Evolutionary conservation across 2,797 vertebrate species (phyloP).

Genomic region (Anniella stebbinsi): DNA sequence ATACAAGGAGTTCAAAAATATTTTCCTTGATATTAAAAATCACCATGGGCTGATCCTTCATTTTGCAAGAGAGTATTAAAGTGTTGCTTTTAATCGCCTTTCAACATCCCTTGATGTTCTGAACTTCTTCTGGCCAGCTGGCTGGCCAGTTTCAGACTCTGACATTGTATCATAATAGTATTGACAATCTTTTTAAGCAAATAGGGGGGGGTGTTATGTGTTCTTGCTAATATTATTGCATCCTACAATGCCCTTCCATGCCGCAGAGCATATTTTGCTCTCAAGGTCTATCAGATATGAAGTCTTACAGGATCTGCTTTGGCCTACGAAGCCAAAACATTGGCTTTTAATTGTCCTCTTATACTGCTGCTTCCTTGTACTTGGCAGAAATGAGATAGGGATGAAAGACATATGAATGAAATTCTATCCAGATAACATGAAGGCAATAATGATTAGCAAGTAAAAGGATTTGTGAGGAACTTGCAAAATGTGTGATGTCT

Average conservation of each 20-base stretch:
- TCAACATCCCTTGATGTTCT: constrained; percentile 1
- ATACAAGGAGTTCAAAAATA: background rate
- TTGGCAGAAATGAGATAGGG: constrained; percentile 72
- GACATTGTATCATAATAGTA: constrained; percentile 21
- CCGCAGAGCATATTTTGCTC: constrained; percentile 6
- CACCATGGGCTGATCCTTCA: background rate
- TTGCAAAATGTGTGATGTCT: constrained; percentile 53
- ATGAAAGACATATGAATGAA: constrained; percentile 69
- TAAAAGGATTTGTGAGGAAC: constrained; percentile 48
- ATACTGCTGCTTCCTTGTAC: constrained; percentile 68
- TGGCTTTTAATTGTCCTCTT: constrained; percentile 67
- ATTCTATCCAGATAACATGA: constrained; percentile 67
- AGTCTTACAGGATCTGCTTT: background rate
- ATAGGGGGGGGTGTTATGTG: background rate
- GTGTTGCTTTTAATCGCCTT: constrained; percentile 14
- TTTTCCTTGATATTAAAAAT: background rate
- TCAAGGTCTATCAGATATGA: constrained; percentile 6
- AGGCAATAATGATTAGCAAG: constrained; percentile 63
- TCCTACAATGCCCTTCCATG: constrained; percentile 13
- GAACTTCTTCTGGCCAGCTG: background rate
- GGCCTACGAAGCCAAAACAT: constrained; percentile 41
- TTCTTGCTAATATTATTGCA: constrained; percentile 27
- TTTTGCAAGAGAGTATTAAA: background rate
- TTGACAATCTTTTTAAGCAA: constrained; percentile 20
- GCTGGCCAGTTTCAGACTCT: constrained; percentile 29